These are phyloP conservation scores for Coregonus sp. DNA, from an alignment of 2,797 vertebrate genomes.

Conservation along the genomic window DNA sequence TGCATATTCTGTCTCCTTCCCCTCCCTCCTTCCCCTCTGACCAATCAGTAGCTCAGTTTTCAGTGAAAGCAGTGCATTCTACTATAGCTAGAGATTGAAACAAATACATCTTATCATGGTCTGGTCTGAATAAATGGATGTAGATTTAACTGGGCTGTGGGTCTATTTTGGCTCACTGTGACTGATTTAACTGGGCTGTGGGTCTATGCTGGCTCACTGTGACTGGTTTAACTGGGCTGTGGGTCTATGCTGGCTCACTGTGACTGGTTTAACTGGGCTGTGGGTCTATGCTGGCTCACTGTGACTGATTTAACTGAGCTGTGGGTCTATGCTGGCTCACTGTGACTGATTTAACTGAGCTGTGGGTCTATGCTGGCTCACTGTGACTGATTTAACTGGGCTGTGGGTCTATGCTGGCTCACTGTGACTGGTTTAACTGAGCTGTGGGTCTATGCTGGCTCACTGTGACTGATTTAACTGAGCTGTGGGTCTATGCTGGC, in stretches of 20 bases:
- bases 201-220: conserved; percentile 21
- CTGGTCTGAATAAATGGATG: conserved; percentile 32
- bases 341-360: too few relatives aligned
- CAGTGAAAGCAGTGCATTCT: conserved; percentile 59
- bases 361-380: conserved; percentile 16
- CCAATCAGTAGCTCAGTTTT: conserved; percentile 1
- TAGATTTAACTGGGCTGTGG: conserved; percentile 14
- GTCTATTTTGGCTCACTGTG: conserved; percentile 22
- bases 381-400: neutral
- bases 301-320: neutral
- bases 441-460: conserved; percentile 15
- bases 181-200: too few relatives aligned
- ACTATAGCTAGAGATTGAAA: conserved; percentile 25
- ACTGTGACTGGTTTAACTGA: neutral
- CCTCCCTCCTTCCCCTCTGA: conserved; percentile 39
- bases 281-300: conserved; percentile 22
- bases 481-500: conserved; percentile 3
- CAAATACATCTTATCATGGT: conserved; percentile 36
- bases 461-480: neutral
- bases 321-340: conserved; percentile 20
- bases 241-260: conserved; percentile 19
- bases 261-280: neutral
- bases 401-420: conserved; percentile 15
- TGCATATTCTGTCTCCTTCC: conserved; percentile 39
- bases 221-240: neutral